Evolutionary conservation across 2,113 vertebrate species (phyloP), one percentile per base, ranked within the genome.

Genomic region (Spheniscus mendiculus): DNA sequence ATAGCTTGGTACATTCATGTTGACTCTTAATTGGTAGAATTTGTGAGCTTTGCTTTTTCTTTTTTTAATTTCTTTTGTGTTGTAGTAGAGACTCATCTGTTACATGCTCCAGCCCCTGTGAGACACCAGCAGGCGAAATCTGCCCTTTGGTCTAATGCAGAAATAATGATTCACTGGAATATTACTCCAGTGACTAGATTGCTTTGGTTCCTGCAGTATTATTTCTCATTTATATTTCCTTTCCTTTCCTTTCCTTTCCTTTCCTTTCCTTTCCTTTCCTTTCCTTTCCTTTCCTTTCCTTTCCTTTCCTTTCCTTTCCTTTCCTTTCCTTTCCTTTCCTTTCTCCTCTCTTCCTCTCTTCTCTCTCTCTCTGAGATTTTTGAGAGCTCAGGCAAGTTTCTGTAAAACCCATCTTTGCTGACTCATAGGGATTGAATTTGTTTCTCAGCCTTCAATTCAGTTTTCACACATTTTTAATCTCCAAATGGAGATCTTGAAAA

Each of bases 121-220:
- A 85, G 82, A 85, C 52, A 61, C 30, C 66, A 91, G 91, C 44
- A 94, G 81, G 87, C 29, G 59, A 90, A 88, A 73, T 58, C 59
- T 92, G 58, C 53, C 70, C 89, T 95, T 92, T 69, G 45, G 6
- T 70, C 76, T 93, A 82, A 49, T 45, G 18, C 4, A 87, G 66
- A 97, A 92, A 45, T 65, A 69, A 89, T 74, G 56, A 82, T 52
- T 93, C 81, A 63, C 34, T 56, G 49, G 10, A 73, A 70, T 50
- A 84, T 42, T 42, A 42, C 42, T 42, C 42, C 42, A 42, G 42
- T 42, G 13, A 42, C 42, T 42, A 42, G 42, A 91, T 12, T 81
- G 38, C 32, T 87, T 92, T 71, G 20, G 29, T 53, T 88, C 22
- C 76, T 70, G 38, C n/a, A 45, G 20, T n/a, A 47, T 27, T 81